Evolutionary conservation across 2,888 invertebrate genomes (phyloP), one percentile per base, ranked within the genome.

Genomic region (Torymus tubicola): DNA sequence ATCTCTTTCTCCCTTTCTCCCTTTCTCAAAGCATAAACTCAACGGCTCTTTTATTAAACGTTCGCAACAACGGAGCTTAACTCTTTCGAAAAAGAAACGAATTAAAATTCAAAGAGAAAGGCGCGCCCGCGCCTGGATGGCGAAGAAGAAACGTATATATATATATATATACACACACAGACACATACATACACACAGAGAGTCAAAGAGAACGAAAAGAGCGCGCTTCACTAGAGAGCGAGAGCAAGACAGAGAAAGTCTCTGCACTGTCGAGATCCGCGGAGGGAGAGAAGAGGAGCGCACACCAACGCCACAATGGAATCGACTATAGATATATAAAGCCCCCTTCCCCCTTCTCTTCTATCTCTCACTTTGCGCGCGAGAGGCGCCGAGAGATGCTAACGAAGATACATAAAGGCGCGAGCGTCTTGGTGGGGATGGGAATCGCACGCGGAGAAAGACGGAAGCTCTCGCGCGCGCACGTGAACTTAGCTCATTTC

Each of bases 401-500:
- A 57, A 63, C 57, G 57, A 16, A 57, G 63, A 64, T 64, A 64
- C 52, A 63, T 13, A 50, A 21, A 50, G 58, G 70, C 16, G 16
- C 31, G 69, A 57, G 42, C n/a, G 16, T 4, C 50, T 53, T 14
- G 31, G n/a, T n/a, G 16, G 58, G 11, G 13, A 50, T 10, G 21
- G 55, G 57, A 76, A 76, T 76, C 18, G 31, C 60, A 31, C 16
- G 61, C 31, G 57, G 16, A 73, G 10, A 55, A 67, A 68, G 61
- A 58, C 64, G 77, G 77, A 77, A 77, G 70, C 65, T 70, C 16
- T 57, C 31, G 8, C 31, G 5, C 42, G 42, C 42, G 42, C 8
- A 68, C 69, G 63, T 68, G 55, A 75, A 77, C 76, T 77, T 63
- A 70, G 24, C 64, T 64, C 70, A 52, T 70, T 77, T 70, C 76